Evolutionary conservation across 2,888 invertebrate genomes (phyloP), one percentile per base, ranked within the genome.

Genomic region (Eupsilia transversa): DNA sequence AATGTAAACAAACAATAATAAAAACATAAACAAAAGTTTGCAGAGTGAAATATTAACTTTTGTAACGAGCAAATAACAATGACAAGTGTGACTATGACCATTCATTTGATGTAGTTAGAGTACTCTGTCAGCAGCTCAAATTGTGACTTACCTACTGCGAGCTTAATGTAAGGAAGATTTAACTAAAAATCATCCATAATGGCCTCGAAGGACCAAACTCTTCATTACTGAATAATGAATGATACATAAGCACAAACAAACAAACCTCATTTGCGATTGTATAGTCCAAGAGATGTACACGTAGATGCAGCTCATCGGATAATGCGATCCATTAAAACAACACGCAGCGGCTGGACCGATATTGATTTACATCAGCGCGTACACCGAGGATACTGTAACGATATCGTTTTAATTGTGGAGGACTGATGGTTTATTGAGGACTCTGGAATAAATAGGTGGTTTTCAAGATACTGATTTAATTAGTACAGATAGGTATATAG

Each of bases 251-350:
- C 33, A 49, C 30, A 56, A 7, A n/a, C 43, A 54, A 30, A 46
- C 52, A 63, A 63, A 56, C 12, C 35, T 43, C 54, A 33, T 61
- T 38, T 41, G 20, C 54, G 38, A 49, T 59, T 59, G 20, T 54
- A 43, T 56, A 82, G 27, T 33, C 65, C 38, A 33, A 71, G 64
- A 70, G 49, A 33, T 63, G 57, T 68, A 27, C 49, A 59, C 49
- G 43, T 46, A 76, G 89, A 89, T 88, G 83, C 66, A 60, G 66
- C 78, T 79, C 86, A 84, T 80, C 76, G 89, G 90, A 90, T 92
- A 91, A 89, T 89, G 84, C 87, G 81, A 78, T 89, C 89, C 86
- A 92, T 91, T 92, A 91, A 86, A 84, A 86, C 84, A 89, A 92
- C 92, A 92, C 87, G 91, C 75, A 43, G 74, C 38, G 84, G 87